A percentile compares a stretch with the other conserved stretches of the same genome.
phyloP scores from a whole-genome alignment of 1,140 invertebrate species.

The Glossosoma conforme region DNA sequence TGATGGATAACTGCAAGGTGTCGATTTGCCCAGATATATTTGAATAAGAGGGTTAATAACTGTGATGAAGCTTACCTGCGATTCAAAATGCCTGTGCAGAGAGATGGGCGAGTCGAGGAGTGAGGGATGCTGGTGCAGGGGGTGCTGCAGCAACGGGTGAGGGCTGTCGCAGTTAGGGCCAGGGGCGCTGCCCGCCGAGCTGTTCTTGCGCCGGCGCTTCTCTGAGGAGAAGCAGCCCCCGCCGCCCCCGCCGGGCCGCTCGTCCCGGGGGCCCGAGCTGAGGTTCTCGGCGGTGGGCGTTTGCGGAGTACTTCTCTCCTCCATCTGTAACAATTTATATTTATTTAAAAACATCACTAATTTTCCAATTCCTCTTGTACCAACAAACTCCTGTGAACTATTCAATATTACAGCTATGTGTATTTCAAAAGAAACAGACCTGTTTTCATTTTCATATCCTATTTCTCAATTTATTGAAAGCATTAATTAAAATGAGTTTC shows the following conservation, averaged over 20 bases:
- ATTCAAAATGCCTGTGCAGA: conserved; percentile 26
- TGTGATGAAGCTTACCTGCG: conserved; percentile 15
- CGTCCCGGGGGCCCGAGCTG: conserved; percentile 10
- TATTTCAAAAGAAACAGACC: too few species aligned
- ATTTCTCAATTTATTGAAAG: too few species aligned
- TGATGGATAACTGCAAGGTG: too few species aligned
- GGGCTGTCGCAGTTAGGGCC: conserved; percentile 4
- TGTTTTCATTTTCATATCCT: too few species aligned
- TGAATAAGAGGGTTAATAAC: too few species aligned
- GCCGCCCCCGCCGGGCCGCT: conserved; percentile 4
- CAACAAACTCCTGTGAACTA: too few species aligned
- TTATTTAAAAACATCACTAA: too few species aligned
- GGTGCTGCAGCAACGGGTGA: conserved; percentile 1
- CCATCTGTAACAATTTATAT: too few species aligned
- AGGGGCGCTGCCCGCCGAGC: conserved; percentile 34
- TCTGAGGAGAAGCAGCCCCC: conserved; percentile 9
- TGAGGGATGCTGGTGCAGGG: conserved; percentile 33
- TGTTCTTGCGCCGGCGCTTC: conserved; percentile 33
- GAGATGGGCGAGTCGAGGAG: conserved; percentile 22
- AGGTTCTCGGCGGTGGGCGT: conserved; percentile 47
- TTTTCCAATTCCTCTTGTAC: too few species aligned
- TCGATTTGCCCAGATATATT: too few species aligned
- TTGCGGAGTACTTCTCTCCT: conserved; percentile 43
- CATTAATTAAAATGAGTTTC: too few species aligned
- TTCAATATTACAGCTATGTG: too few species aligned